Evolutionary conservation across 2,113 vertebrate species (phyloP).

Genomic region (Stictonetta naevosa): DNA sequence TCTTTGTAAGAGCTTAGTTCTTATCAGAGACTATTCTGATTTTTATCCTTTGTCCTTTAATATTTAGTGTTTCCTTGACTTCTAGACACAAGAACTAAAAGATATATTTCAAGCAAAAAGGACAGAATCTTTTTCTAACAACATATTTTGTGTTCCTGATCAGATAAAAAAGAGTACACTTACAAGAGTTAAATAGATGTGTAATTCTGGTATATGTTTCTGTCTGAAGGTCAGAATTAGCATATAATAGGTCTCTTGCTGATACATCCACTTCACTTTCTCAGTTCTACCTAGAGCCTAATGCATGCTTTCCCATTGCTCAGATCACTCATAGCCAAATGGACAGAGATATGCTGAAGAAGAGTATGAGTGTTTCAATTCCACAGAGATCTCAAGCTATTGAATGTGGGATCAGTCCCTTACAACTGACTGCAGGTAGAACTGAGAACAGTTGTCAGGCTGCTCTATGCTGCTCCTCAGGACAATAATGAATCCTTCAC

Average conservation of each 20-base stretch:
- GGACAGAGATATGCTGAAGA: not conserved
- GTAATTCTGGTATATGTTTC: not conserved
- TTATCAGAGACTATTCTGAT: not conserved
- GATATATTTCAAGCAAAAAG: not conserved
- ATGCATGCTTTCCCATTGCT: not conserved
- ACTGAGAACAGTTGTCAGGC: not conserved
- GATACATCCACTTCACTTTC: not conserved
- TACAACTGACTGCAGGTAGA: not conserved
- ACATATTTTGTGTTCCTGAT: conserved; percentile 1
- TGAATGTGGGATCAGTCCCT: not conserved
- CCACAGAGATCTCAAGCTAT: not conserved
- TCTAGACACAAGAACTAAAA: not conserved
- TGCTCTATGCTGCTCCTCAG: not conserved
- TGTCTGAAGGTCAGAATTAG: conserved; percentile 12
- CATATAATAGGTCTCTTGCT: not conserved
- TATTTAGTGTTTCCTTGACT: conserved; percentile 25
- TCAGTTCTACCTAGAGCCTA: not conserved
- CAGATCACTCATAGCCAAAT: not conserved
- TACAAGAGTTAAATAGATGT: not conserved
- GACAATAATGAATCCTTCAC: not conserved
- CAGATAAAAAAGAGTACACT: not conserved
- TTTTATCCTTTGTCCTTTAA: conserved; percentile 19
- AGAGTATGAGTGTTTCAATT: not conserved
- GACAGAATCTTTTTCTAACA: not conserved
- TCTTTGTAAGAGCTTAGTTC: not conserved